Conservation (phyloP, 2,888 invertebrate genomes). For the Pachycephus smyrnensis region DNA sequence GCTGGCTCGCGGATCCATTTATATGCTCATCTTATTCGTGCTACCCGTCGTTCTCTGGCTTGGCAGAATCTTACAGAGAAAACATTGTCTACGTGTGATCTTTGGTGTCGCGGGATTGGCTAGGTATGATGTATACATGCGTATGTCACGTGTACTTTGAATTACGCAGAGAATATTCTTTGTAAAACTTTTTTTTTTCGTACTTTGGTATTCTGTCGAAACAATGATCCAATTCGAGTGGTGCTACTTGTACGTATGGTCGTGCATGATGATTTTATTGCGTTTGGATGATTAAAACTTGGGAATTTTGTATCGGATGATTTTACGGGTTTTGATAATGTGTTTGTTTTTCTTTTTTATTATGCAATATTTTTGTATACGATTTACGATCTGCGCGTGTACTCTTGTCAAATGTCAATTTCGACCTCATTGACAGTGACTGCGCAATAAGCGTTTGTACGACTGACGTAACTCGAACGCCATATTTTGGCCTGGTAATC, state of each 20-base stretch:
- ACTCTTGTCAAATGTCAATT: not conserved
- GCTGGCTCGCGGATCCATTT: slow-evolving; percentile 39
- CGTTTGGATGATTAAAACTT: too few species aligned
- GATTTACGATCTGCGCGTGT: too few species aligned
- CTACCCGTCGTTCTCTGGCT: slow-evolving; percentile 43
- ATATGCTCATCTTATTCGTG: slow-evolving; percentile 34
- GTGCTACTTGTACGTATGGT: not conserved
- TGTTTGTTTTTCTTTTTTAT: not conserved
- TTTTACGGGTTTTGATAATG: too few species aligned
- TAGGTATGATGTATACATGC: slow-evolving; percentile 34
- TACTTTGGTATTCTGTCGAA: not conserved
- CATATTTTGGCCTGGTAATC: not conserved
- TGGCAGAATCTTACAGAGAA: slow-evolving; percentile 30
- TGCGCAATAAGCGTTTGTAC: not conserved
- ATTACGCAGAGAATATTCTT: not conserved
- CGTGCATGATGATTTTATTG: not conserved
- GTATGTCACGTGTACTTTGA: not conserved
- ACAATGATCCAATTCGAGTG: too few species aligned
- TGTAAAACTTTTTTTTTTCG: not conserved
- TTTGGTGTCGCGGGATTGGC: slow-evolving; percentile 24
- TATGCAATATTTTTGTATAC: not conserved
- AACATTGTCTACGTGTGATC: slow-evolving; percentile 30
- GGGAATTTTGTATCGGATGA: too few species aligned
- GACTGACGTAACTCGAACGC: not conserved
- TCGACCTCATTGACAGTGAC: not conserved